Evolutionary conservation across 2,888 invertebrate genomes (phyloP).

Genomic region (Melinaea marsaeus): DNA sequence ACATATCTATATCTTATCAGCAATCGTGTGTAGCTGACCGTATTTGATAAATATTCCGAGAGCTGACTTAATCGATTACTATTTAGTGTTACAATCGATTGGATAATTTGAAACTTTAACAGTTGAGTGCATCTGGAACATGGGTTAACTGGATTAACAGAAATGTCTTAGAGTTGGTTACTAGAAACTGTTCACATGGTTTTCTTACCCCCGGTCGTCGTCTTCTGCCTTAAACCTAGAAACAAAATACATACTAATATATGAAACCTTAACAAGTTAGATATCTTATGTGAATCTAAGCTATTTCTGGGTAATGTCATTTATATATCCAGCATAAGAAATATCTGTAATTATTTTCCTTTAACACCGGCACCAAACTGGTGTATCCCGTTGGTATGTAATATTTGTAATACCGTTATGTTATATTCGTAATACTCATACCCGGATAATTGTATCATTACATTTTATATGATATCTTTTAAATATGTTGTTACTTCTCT

Average conservation of each 20-base stretch:
- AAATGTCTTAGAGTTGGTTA: too few relatives aligned
- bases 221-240: too few relatives aligned
- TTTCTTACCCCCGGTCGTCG: too few relatives aligned
- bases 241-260: too few relatives aligned
- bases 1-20: slow-evolving; percentile 6
- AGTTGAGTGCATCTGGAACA: too few relatives aligned
- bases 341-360: not conserved
- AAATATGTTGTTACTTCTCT: not conserved
- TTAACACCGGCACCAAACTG: slow-evolving; percentile 16
- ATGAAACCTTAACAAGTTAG: too few relatives aligned
- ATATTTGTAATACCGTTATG: slow-evolving; percentile 21
- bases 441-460: slow-evolving; percentile 1
- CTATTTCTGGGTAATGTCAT: too few relatives aligned
- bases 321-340: not conserved
- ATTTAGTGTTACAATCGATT: too few relatives aligned
- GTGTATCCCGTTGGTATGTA: slow-evolving; percentile 23
- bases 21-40: slow-evolving; percentile 1
- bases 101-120: too few relatives aligned
- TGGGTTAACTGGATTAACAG: too few relatives aligned
- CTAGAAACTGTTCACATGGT: too few relatives aligned
- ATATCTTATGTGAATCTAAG: too few relatives aligned
- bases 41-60: not conserved
- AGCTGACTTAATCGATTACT: not conserved
- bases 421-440: slow-evolving; percentile 5
- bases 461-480: not conserved